These are phyloP conservation scores for Mellivora capensis DNA, from an alignment of 2,113 vertebrate species.

Conservation along the genomic window DNA sequence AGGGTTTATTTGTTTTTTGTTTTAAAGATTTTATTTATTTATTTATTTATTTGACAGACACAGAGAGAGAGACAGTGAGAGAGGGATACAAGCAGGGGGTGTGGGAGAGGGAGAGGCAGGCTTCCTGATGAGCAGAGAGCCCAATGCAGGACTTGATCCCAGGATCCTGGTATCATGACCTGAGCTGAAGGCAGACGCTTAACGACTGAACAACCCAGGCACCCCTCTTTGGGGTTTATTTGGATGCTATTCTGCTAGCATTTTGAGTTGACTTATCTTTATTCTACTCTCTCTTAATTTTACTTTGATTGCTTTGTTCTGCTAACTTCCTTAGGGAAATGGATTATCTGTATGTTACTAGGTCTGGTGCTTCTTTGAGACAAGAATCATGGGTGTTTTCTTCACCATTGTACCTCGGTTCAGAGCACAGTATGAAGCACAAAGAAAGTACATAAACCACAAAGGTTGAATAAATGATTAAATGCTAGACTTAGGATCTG, in stretches of 20 bases:
- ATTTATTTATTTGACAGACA: too few relatives aligned
- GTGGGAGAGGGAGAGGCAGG: too few relatives aligned
- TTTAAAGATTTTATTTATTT: too few relatives aligned
- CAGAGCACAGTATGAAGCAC: background rate
- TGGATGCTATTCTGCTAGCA: background rate
- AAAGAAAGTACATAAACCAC: too few relatives aligned
- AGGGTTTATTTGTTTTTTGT: background rate
- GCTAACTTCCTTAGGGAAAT: background rate
- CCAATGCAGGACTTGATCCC: too few relatives aligned
- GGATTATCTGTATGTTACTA: background rate
- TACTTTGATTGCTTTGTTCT: background rate
- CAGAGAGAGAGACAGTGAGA: too few relatives aligned
- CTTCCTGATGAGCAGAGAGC: too few relatives aligned
- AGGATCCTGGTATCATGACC: too few relatives aligned
- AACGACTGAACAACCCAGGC: too few relatives aligned
- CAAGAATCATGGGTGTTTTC: background rate
- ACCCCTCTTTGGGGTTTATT: background rate
- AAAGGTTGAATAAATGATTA: too few relatives aligned
- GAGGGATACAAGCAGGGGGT: too few relatives aligned
- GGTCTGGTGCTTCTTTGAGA: background rate
- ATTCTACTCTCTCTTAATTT: background rate
- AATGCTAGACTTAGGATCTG: background rate
- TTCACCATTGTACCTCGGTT: background rate
- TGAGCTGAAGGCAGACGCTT: too few relatives aligned
- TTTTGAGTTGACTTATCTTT: background rate